Percentiles rank a stretch among this genome's conserved stretches.
Conservation (phyloP, 2,888 invertebrate species). For the Hyles lineata region DNA sequence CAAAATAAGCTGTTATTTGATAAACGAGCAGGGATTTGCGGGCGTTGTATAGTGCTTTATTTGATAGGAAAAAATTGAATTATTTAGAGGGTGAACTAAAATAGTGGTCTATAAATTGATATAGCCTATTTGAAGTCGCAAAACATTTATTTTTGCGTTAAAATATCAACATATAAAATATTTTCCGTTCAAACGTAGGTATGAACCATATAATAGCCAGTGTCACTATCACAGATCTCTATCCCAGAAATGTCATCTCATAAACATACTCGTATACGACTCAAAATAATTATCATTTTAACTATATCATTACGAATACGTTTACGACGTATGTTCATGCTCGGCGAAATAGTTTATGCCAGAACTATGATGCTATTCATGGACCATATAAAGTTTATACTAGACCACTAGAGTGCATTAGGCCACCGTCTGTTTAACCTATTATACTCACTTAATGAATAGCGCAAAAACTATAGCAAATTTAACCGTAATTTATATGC, state of each 20-base stretch:
- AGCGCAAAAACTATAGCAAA: no score
- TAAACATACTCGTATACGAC: background rate
- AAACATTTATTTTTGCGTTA: no score
- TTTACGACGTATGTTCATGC: background rate
- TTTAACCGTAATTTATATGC: no score
- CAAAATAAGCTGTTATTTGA: background rate
- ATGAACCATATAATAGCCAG: background rate
- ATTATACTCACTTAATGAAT: no score
- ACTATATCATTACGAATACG: background rate
- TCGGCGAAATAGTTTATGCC: background rate
- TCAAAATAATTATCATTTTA: background rate
- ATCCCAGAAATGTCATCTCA: background rate
- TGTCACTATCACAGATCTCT: background rate
- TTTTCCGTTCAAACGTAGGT: no score
- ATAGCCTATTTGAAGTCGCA: no score
- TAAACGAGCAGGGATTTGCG: background rate
- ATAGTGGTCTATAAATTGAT: background rate
- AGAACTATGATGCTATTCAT: background rate
- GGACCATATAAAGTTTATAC: no score
- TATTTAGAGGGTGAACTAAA: background rate
- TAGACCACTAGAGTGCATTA: no score
- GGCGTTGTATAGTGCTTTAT: background rate
- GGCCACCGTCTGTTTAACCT: no score
- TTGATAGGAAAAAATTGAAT: background rate
- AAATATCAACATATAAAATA: no score